Conservation (phyloP, 1,140 invertebrate species). For the Habropoda laboriosa region DNA sequence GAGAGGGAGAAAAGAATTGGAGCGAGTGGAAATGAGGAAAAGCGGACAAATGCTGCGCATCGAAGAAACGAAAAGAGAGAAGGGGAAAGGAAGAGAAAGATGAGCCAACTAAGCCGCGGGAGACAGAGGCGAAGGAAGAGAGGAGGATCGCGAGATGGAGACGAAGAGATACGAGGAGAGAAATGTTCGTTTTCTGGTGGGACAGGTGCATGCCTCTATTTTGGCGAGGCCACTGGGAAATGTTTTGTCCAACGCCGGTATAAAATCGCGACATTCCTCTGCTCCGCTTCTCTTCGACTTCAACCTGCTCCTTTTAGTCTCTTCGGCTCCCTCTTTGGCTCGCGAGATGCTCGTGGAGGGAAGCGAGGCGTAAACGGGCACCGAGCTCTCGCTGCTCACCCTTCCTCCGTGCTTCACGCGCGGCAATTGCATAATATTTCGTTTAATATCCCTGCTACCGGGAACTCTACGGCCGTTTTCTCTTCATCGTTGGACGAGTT, state of each 20-base stretch:
- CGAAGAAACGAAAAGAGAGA: slow-evolving; percentile 2
- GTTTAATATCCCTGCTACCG: not conserved
- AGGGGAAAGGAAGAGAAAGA: not conserved
- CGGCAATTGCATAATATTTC: slow-evolving; percentile 50
- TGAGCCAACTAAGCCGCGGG: not conserved
- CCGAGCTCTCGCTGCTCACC: not conserved
- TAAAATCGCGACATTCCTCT: slow-evolving; percentile 61
- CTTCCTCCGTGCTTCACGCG: not conserved
- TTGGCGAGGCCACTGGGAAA: slow-evolving; percentile 48
- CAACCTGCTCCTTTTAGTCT: slow-evolving; percentile 33
- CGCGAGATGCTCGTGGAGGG: not conserved
- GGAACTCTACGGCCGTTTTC: not conserved
- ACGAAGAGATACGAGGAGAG: slow-evolving; percentile 26
- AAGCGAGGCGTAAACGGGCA: not conserved
- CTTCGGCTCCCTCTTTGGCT: slow-evolving; percentile 46
- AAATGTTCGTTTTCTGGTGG: slow-evolving; percentile 58
- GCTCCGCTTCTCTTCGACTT: slow-evolving; percentile 13
- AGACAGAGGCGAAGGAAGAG: not conserved
- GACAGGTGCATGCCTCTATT: slow-evolving; percentile 65
- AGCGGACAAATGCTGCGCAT: not conserved
- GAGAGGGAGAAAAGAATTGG: slow-evolving; percentile 19
- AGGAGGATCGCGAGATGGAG: slow-evolving; percentile 21
- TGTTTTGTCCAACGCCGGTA: slow-evolving; percentile 52
- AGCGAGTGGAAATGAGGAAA: not conserved
- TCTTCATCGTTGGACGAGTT: not conserved